Evolutionary conservation across 2,113 vertebrate genomes (phyloP), one percentile per base, ranked within the genome.

Genomic region (Progne subis): DNA sequence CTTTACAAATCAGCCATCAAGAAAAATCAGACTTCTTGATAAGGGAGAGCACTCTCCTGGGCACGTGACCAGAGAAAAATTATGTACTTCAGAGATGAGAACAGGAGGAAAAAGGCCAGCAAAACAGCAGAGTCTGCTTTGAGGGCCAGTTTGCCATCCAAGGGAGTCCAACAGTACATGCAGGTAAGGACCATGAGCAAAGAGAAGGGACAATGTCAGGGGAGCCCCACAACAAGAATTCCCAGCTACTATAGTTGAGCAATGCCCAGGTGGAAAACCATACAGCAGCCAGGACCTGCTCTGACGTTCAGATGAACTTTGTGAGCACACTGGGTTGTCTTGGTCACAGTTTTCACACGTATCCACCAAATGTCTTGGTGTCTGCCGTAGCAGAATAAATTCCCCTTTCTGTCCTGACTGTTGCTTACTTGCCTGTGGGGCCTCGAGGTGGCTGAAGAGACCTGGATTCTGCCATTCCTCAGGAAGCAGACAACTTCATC

Each of bases 241-340:
- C 12, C 8, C 7, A 23, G 34, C 11, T 64, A 24, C 23, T 50
- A 0, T 3, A 39, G 52, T 11, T 0, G 0, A 76, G 4, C 3
- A 11, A 26, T 46, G n/a, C 6, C 24, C 46, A 18, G 23, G 18
- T 43, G 21, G 32, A 46, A 81, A 92, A 61, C 6, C 8, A 12
- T 4, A 39, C 0, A 0, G 18, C 47, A 72, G 39, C 16, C 71
- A 77, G 55, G 26, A 77, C 31, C 50, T 60, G 19, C 28, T 83
- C 69, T 41, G 64, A 49, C n/a, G 67, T 74, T 65, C 55, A 91
- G 24, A 12, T 32, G 18, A 31, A 24, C 21, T 83, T 82, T 61
- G 26, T 39, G 28, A 60, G 20, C 18, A 34, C 19, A 6, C 4
- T 8, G 10, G 6, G 1, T 37, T 61, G 31, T 56, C 56, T 60